Evolutionary conservation across 2,888 invertebrate genomes (phyloP).

Genomic region (Hetaerina titia): DNA sequence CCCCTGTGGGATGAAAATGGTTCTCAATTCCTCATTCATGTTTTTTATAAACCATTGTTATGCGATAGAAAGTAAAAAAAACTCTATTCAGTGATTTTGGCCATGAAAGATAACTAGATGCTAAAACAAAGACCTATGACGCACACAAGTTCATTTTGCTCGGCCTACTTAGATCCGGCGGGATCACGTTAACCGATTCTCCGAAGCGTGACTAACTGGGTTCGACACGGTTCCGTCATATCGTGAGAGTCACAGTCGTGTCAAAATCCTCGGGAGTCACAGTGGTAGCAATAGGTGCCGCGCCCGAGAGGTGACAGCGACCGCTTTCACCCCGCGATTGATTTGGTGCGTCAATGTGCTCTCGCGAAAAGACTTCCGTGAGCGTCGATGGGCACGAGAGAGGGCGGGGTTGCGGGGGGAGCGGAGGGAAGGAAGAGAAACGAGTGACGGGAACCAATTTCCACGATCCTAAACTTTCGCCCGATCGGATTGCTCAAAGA

Average conservation of each 20-base stretch:
- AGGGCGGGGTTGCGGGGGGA: too few relatives aligned
- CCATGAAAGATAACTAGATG: too few relatives aligned
- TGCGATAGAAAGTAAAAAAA: too few relatives aligned
- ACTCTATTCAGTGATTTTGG: too few relatives aligned
- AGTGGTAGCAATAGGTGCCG: not conserved
- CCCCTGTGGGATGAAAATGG: too few relatives aligned
- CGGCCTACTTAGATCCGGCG: not conserved
- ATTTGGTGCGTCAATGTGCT: not conserved
- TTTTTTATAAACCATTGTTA: too few relatives aligned
- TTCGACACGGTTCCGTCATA: not conserved
- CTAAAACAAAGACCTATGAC: not conserved
- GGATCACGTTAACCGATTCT: not conserved
- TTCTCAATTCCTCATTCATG: too few relatives aligned
- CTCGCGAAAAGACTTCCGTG: too few relatives aligned
- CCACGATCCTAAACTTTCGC: constrained; percentile 19
- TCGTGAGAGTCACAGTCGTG: not conserved
- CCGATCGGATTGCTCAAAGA: not conserved
- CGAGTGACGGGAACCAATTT: not conserved
- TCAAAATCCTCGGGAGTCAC: not conserved
- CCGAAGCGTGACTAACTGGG: not conserved
- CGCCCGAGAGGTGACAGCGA: not conserved
- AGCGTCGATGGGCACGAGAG: too few relatives aligned
- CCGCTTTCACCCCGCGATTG: not conserved
- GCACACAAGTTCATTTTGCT: not conserved
- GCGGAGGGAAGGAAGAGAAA: too few relatives aligned